Evolutionary conservation across 2,888 invertebrate genomes (phyloP).

Genomic region (Scaptomyza flava): DNA sequence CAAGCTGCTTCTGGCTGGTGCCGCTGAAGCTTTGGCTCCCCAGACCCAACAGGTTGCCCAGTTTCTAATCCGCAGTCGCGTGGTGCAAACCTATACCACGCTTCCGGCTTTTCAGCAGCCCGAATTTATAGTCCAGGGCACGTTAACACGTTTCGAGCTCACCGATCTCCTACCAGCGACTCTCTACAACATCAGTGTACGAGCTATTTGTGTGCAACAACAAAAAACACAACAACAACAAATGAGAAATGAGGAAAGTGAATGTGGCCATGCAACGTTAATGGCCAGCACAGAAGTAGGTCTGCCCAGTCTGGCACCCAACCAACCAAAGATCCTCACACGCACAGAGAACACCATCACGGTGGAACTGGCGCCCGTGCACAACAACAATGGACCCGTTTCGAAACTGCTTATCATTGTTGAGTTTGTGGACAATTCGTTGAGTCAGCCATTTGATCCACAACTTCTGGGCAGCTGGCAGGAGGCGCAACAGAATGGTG

Average conservation of each 20-base stretch:
- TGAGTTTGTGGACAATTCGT: constrained; percentile 87
- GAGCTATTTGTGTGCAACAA: constrained; percentile 86
- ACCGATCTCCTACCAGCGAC: constrained; percentile 90
- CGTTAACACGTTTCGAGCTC: constrained; percentile 86
- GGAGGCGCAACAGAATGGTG: constrained; percentile 88
- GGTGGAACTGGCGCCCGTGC: constrained; percentile 88
- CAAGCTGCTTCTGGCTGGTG: constrained; percentile 72
- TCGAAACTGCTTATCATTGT: constrained; percentile 90
- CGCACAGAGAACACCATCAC: constrained; percentile 87
- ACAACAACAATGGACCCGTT: constrained; percentile 92
- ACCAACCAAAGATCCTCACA: constrained; percentile 87
- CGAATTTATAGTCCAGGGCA: constrained; percentile 87
- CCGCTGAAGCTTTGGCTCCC: constrained; percentile 45
- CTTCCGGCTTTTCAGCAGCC: constrained; percentile 85
- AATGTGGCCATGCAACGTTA: constrained; percentile 86
- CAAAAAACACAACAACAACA: not conserved
- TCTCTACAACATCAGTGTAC: constrained; percentile 90
- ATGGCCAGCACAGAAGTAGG: constrained; percentile 90
- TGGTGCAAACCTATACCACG: constrained; percentile 87
- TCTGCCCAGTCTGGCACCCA: constrained; percentile 89
- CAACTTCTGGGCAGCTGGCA: constrained; percentile 88
- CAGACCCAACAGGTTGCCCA: constrained; percentile 84
- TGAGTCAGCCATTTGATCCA: constrained; percentile 87
- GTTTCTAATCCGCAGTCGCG: constrained; percentile 86
- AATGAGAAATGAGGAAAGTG: constrained; percentile 8